A percentile compares a stretch with the other conserved stretches of the same genome.
phyloP scores from a whole-genome alignment of 2,113 vertebrate genomes.

The Dasyprocta punctata region DNA sequence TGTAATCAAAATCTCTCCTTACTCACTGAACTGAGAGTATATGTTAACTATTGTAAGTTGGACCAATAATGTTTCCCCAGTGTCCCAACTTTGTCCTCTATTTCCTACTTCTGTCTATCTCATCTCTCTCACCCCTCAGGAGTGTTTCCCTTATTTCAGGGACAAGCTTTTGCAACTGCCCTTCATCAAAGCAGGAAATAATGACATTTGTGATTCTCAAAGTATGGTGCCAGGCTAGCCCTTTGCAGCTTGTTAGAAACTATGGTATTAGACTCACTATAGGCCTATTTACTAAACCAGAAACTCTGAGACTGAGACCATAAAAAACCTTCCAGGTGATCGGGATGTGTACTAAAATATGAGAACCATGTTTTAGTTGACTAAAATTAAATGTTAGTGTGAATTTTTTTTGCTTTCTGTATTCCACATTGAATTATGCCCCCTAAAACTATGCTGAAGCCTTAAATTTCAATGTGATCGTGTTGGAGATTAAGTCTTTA shows the following conservation, averaged over 20 bases:
- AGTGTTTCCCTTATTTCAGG: neutral
- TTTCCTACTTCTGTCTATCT: neutral
- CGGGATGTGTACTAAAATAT: neutral
- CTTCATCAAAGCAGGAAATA: neutral
- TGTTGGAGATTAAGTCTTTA: neutral
- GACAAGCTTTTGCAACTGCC: neutral
- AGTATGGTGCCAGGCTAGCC: neutral
- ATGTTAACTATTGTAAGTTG: neutral
- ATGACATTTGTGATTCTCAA: neutral
- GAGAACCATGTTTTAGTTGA: neutral
- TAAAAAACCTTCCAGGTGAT: neutral
- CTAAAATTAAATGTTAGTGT: neutral
- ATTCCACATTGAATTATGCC: neutral
- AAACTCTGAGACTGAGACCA: neutral
- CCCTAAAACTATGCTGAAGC: neutral
- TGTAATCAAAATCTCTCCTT: neutral
- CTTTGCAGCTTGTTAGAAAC: neutral
- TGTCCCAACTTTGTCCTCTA: neutral
- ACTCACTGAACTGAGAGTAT: neutral
- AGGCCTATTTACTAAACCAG: neutral
- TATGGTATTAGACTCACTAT: neutral
- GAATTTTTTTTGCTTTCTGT: neutral
- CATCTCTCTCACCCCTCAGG: too few species aligned
- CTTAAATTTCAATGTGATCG: neutral
- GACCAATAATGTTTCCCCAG: neutral